phyloP scores from a whole-genome alignment of 1,140 invertebrate species.

The Papilio glaucus region DNA sequence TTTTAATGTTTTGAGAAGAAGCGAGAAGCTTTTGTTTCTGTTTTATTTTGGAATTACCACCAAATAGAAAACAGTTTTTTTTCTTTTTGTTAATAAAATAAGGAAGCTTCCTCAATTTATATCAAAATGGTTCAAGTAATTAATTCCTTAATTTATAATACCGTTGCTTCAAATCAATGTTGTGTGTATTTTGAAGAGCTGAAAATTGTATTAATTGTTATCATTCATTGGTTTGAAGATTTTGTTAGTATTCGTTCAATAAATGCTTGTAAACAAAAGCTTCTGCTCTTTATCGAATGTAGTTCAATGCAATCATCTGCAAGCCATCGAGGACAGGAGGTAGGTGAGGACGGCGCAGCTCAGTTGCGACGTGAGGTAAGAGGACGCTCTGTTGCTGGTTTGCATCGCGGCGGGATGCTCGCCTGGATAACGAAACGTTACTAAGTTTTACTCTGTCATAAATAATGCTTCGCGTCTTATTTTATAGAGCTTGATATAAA shows the following conservation, averaged over 20 bases:
- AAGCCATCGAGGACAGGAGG: constrained; percentile 71
- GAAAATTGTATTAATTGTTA: not conserved
- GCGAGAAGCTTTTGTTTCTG: constrained; percentile 31
- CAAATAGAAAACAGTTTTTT: too few relatives aligned
- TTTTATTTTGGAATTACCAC: not conserved
- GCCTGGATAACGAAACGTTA: constrained; percentile 81
- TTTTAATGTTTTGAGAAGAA: not conserved
- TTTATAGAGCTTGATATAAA: too few relatives aligned
- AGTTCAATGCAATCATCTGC: constrained; percentile 74
- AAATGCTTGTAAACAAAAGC: constrained; percentile 31
- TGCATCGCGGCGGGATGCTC: constrained; percentile 92
- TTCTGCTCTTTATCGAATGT: not conserved
- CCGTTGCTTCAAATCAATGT: not conserved
- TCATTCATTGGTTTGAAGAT: not conserved
- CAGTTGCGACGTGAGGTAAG: constrained; percentile 73
- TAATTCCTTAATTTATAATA: not conserved
- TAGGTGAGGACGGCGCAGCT: constrained; percentile 76
- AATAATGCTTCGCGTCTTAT: too few relatives aligned
- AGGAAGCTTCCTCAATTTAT: not conserved
- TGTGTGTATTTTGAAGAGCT: not conserved
- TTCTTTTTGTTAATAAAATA: not conserved
- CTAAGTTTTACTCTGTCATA: too few relatives aligned
- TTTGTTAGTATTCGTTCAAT: not conserved
- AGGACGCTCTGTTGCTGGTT: constrained; percentile 84
- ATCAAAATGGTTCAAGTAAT: not conserved